A percentile compares a stretch with the other conserved stretches of the same genome.
phyloP scores from a whole-genome alignment of 92 coral and sea anemone species.

The Porites rus region DNA sequence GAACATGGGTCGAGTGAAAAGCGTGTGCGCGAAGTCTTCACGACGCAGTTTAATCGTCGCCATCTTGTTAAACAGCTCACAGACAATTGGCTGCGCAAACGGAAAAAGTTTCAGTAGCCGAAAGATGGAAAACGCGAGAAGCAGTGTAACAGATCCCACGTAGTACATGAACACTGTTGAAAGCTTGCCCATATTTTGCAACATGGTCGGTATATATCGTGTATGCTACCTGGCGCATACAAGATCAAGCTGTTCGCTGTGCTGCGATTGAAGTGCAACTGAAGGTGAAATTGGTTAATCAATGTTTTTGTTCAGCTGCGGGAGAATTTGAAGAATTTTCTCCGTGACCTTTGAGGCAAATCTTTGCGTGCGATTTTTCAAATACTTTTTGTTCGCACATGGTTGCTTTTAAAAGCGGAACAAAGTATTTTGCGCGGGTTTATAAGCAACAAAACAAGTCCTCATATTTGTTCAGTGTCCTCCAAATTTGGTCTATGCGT shows the following conservation, averaged over 20 bases:
- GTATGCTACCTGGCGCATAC: neutral
- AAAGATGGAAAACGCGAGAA: slow-evolving; percentile 37
- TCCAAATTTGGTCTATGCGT: slow-evolving; percentile 24
- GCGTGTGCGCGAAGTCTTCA: slow-evolving; percentile 68
- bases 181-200: neutral
- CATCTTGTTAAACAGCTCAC: slow-evolving; percentile 44
- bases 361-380: neutral
- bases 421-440: neutral
- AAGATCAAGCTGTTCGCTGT: neutral
- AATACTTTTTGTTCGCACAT: neutral
- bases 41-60: slow-evolving; percentile 51
- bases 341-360: slow-evolving; percentile 17
- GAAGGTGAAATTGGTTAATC: neutral
- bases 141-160: slow-evolving; percentile 2
- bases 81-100: slow-evolving; percentile 44
- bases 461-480: neutral
- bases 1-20: slow-evolving; percentile 80
- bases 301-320: slow-evolving; percentile 11
- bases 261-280: slow-evolving; percentile 20
- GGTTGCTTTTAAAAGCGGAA: neutral
- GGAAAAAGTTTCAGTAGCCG: slow-evolving; percentile 45
- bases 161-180: slow-evolving; percentile 21
- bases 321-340: slow-evolving; percentile 29
- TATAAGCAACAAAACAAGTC: neutral
- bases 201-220: neutral